Percentiles rank a stretch among this genome's conserved stretches.
Conservation (phyloP, 2,113 vertebrate species). For the Empidonax traillii region DNA sequence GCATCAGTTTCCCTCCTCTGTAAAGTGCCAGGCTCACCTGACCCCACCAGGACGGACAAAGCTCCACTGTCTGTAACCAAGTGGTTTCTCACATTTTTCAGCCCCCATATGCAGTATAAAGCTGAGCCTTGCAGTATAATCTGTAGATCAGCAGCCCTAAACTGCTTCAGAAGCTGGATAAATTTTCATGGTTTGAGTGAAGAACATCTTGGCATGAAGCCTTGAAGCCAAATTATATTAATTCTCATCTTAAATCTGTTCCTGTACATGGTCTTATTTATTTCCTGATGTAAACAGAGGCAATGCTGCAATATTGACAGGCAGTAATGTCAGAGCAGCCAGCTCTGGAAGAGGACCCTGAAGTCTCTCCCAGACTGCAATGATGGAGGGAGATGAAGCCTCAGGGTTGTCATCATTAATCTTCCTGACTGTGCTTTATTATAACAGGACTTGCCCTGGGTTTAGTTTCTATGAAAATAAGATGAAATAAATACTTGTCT, state of each 20-base stretch:
- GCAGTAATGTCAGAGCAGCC: neutral
- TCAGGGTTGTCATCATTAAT: neutral
- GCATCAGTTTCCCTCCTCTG: neutral
- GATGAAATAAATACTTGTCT: neutral
- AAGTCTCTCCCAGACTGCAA: rapidly evolving
- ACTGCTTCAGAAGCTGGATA: neutral
- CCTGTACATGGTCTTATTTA: neutral
- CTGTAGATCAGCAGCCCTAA: neutral
- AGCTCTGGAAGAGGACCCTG: neutral
- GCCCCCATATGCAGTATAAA: neutral
- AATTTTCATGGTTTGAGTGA: neutral
- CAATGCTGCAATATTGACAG: neutral
- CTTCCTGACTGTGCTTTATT: neutral
- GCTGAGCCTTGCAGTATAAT: neutral
- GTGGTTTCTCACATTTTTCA: neutral
- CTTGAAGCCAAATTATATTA: neutral
- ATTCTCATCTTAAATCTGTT: neutral
- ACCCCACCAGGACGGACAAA: neutral
- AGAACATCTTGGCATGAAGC: neutral
- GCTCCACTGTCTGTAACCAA: neutral
- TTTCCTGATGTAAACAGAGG: neutral
- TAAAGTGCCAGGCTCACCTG: neutral
- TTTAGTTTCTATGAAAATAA: neutral
- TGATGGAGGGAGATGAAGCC: neutral
- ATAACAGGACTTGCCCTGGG: neutral